Evolutionary conservation across 2,113 vertebrate genomes (phyloP).

Genomic region (Lampris megalopsis): DNA sequence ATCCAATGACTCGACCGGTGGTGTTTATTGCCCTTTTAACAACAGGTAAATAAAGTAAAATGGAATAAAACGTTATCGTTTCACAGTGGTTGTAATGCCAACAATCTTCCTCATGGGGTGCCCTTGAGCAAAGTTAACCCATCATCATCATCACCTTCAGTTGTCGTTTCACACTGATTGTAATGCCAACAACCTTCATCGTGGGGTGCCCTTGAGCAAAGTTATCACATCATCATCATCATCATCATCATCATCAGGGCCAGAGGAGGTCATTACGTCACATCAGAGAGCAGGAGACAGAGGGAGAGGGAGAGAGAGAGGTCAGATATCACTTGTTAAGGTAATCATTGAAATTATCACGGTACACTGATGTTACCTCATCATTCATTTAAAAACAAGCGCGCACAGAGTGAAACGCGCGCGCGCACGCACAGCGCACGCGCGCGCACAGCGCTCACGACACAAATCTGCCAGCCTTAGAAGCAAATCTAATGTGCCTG

Average conservation of each 20-base stretch:
- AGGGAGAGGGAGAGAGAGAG: neutral
- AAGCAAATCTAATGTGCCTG: conserved; percentile 25
- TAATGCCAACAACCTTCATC: neutral
- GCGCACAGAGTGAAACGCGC: neutral
- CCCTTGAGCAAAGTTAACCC: neutral
- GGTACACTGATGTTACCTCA: neutral
- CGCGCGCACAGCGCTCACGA: neutral
- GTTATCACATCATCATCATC: neutral
- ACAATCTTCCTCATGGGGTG: neutral
- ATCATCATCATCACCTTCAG: neutral
- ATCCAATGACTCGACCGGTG: no score
- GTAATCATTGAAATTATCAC: no score
- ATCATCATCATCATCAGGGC: no score
- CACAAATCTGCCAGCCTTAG: no score
- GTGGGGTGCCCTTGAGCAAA: conserved; percentile 7
- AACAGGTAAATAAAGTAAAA: no score
- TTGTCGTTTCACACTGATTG: neutral
- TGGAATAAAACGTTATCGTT: no score
- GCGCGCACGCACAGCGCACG: neutral
- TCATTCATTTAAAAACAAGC: neutral
- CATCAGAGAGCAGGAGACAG: neutral
- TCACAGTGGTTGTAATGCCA: neutral
- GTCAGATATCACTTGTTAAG: neutral
- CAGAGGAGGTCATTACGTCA: no score
- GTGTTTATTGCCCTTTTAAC: no score